Evolutionary conservation across 2,113 vertebrate species (phyloP), one percentile per base, ranked within the genome.

Genomic region (Phalacrocorax aristotelis): DNA sequence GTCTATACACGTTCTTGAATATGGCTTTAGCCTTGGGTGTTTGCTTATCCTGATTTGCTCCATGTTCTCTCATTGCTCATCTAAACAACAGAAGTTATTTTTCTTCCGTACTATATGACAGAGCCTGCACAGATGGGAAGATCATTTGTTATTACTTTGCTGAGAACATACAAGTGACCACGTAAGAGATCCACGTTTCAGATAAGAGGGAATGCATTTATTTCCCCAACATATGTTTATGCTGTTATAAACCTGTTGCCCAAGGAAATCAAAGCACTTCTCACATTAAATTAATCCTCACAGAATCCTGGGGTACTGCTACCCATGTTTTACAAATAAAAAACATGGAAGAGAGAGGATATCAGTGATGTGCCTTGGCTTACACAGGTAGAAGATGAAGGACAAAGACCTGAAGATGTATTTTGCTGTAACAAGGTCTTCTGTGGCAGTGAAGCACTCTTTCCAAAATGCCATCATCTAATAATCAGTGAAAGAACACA

Each of bases 31-130:
- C 76, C 69, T 94, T 58, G 48, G 11, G 7, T 55, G 30, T 95
- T 96, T 93, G 81, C 82, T 88, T 92, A 85, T 20, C 62, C 27
- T 87, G 81, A 76, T 69, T 65, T 82, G 30, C 13, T 91, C 77
- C 54, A 2, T 69, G 72, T 89, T 91, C 91, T 57, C 62, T 89
- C 74, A 66, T 27, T 77, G 84, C 94, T 97, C 91, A 91, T 91
- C 96, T 85, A 95, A 95, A 91, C 89, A 94, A 93, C 94, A 95
- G 94, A 93, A 96, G 94, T 89, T 95, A 96, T 95, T 97, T 96
- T 94, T 91, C 83, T 95, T 80, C 62, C 6, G 2, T 29, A 10
- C 21, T 51, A 21, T 29, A 72, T 0, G 3, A 94, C 46, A 20
- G 51, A 97, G 83, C 62, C 54, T 77, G 84, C 87, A 95, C 94